These are phyloP conservation scores for Drosophila picticornis DNA, from an alignment of 2,888 invertebrate species.

Conservation along the genomic window DNA sequence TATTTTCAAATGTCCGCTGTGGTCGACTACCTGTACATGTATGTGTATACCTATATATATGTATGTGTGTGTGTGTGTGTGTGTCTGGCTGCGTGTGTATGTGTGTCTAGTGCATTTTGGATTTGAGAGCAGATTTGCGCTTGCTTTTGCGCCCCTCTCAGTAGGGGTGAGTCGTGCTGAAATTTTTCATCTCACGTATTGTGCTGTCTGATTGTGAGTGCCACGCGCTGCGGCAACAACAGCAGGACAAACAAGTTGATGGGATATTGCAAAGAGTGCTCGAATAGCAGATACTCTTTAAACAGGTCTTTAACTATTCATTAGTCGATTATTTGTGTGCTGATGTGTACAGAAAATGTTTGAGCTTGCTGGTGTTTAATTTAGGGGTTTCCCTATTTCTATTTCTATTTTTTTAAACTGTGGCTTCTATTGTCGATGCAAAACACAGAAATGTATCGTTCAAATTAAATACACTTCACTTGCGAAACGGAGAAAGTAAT, in stretches of 20 bases:
- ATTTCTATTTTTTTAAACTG: too few relatives aligned
- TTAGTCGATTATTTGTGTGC: background rate
- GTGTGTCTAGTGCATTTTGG: slow-evolving; percentile 29
- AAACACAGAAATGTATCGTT: too few relatives aligned
- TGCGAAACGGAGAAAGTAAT: background rate
- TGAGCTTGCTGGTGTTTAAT: background rate
- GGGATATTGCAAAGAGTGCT: background rate
- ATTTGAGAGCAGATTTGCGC: slow-evolving; percentile 56
- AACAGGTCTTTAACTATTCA: background rate
- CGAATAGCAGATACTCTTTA: background rate
- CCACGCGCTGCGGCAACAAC: slow-evolving; percentile 49
- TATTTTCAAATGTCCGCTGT: slow-evolving; percentile 46
- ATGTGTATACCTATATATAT: background rate
- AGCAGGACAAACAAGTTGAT: background rate
- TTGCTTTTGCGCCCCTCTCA: slow-evolving; percentile 33
- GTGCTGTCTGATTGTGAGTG: slow-evolving; percentile 46
- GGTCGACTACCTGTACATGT: slow-evolving; percentile 46
- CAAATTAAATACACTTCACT: too few relatives aligned
- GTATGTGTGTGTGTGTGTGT: background rate
- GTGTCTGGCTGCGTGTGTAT: background rate
- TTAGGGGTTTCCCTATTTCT: too few relatives aligned
- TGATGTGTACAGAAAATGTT: background rate
- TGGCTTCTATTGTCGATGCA: too few relatives aligned
- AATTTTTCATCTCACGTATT: slow-evolving; percentile 28
- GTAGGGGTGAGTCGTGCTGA: slow-evolving; percentile 12